Percentiles rank a stretch among this genome's conserved stretches.
Evolutionary conservation across 2,113 vertebrate species (phyloP).

Genomic region (Carassius auratus): DNA sequence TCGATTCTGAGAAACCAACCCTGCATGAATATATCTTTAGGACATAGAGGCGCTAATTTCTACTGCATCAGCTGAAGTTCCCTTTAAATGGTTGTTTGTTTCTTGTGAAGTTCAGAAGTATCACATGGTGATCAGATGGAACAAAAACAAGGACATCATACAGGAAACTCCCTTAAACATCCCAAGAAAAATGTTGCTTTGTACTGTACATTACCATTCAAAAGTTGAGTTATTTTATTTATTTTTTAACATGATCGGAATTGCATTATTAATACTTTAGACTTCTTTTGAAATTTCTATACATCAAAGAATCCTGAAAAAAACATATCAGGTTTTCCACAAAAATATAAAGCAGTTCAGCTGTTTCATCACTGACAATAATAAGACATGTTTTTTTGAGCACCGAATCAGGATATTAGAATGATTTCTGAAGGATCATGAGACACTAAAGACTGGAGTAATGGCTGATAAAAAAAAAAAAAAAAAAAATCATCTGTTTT

Average conservation of each 20-base stretch:
- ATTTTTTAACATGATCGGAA: not conserved
- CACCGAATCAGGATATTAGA: not conserved
- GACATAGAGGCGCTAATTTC: not conserved
- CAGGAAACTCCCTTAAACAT: not conserved
- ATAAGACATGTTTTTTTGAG: not conserved
- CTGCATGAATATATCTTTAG: constrained; percentile 5
- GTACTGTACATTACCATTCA: too few species aligned
- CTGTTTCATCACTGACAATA: not conserved
- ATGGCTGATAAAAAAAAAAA: not conserved
- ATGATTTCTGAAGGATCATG: not conserved
- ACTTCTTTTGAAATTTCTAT: too few species aligned
- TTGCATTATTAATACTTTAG: too few species aligned
- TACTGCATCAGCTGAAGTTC: constrained; percentile 22
- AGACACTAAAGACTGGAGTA: not conserved
- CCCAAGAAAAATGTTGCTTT: not conserved
- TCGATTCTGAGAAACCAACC: constrained; percentile 13
- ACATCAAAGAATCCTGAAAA: too few species aligned
- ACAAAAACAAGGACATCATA: not conserved
- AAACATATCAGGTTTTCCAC: not conserved
- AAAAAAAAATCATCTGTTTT: not conserved
- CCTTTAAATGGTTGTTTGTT: constrained; percentile 19
- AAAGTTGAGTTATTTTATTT: too few species aligned
- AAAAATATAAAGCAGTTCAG: not conserved
- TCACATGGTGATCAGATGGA: constrained; percentile 33
- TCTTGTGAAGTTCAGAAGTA: constrained; percentile 18